phyloP scores from a whole-genome alignment of 2,797 vertebrate species.

The Erpetoichthys calabaricus region DNA sequence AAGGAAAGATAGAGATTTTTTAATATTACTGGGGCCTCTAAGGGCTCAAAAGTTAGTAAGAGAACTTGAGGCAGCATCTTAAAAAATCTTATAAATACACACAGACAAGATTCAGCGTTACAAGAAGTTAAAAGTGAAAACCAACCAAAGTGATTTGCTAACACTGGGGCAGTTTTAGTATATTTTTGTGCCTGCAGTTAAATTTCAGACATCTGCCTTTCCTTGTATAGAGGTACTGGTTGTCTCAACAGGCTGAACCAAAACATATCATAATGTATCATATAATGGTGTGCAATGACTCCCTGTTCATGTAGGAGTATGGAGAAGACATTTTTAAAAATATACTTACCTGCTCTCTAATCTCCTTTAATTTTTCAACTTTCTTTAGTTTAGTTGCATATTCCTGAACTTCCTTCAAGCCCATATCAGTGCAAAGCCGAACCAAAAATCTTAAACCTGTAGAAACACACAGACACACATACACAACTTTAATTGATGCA shows the following conservation, averaged over 20 bases:
- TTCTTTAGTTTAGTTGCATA: conserved; percentile 86
- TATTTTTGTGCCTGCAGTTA: too few species aligned
- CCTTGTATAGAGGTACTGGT: too few species aligned
- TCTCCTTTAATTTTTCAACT: conserved; percentile 86
- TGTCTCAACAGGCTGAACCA: background rate
- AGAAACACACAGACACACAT: conserved; percentile 1
- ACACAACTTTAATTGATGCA: conserved; percentile 11
- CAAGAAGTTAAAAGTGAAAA: too few species aligned
- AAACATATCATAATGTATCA: background rate
- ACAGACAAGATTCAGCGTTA: too few species aligned
- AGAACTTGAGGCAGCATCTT: too few species aligned
- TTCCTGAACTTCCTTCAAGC: conserved; percentile 83
- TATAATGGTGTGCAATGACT: background rate
- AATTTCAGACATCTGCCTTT: too few species aligned
- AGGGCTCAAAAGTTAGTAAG: too few species aligned
- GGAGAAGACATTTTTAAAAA: background rate
- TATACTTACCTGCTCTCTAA: conserved; percentile 71
- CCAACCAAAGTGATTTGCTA: too few species aligned
- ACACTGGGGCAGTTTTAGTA: too few species aligned
- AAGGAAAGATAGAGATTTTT: too few species aligned
- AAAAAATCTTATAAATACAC: too few species aligned
- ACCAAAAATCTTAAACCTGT: conserved; percentile 84
- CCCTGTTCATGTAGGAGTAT: background rate
- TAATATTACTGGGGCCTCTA: too few species aligned
- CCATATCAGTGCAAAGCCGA: conserved; percentile 84